Base-by-base conservation (phyloP, 2,888 invertebrate genomes). In the Gibbula magus region DNA sequence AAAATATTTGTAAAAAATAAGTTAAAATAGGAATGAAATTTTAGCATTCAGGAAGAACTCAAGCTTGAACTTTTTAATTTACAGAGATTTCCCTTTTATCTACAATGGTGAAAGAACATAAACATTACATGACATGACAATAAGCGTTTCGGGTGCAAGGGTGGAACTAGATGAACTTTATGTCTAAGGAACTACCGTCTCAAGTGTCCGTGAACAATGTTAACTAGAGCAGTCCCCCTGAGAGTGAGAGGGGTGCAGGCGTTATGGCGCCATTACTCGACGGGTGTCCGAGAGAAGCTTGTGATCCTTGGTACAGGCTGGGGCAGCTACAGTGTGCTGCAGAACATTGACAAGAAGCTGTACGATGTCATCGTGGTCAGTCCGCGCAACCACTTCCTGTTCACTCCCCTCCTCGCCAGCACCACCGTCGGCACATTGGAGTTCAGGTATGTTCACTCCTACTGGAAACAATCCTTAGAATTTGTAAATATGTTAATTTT, bases 361-460 rank as follows among this genome's bases (percentile, higher is more conserved):
- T 93, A 89, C 86, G 91, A 92, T 85, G 92, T 93, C 4, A 88
- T 92, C 18, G 92, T 93, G 3, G 89, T 93, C 76, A 91, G 91
- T 81, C 93, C 93, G 4, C 81, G 93, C 51, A 93, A 93, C 84
- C 93, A 93, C 83, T 93, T 93, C 87, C 88, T 93, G 74, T 93
- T 93, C 86, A 93, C 93, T 7, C 93, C 93, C 3, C 86, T 93
- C 5, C 87, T 93, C 18, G 89, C 91, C 76, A 93, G 93, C 80
- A 93, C 93, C 2, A 93, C 93, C 39, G 93, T 93, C 20, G 93
- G 93, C 45, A 93, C 93, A 1, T 83, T 93, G 13, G 93, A 92
- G 79, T 92, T 92, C 84, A 89, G 92, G 91, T 91, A 66, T 76
- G 81, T 54, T 22, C 3, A 1, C 7, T 5, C n/a, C n/a, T n/a